Evolutionary conservation across 2,113 vertebrate genomes (phyloP).

Genomic region (Archilochus colubris): DNA sequence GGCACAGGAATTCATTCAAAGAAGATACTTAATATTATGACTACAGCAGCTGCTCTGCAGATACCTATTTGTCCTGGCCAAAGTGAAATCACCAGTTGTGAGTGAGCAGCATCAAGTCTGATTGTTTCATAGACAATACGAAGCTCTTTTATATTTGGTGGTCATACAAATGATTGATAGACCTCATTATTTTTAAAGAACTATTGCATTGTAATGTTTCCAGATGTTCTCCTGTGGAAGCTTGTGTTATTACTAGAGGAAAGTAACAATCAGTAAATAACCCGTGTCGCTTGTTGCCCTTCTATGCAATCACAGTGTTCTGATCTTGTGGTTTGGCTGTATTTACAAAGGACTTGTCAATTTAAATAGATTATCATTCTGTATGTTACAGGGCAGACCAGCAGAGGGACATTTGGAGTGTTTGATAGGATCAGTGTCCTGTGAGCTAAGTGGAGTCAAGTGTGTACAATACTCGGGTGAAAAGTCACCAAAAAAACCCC

Average conservation of each 20-base stretch:
- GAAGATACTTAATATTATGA: constrained; percentile 27
- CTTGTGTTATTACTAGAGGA: constrained; percentile 4
- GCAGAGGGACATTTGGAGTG: neutral
- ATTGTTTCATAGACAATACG: constrained; percentile 52
- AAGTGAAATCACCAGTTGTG: constrained; percentile 41
- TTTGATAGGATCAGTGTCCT: neutral
- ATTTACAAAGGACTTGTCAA: constrained; percentile 34
- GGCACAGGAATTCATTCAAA: constrained; percentile 55
- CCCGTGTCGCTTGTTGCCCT: constrained; percentile 23
- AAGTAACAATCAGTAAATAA: constrained; percentile 61
- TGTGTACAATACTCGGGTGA: neutral
- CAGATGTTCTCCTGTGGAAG: constrained; percentile 61
- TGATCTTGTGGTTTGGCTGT: constrained; percentile 52
- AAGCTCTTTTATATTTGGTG: constrained; percentile 48
- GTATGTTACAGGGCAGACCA: neutral
- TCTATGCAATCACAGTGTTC: constrained; percentile 10
- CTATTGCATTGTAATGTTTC: constrained; percentile 38
- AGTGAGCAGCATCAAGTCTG: constrained; percentile 29
- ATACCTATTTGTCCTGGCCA: constrained; percentile 62
- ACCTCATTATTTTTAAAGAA: constrained; percentile 61
- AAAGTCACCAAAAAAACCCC: neutral
- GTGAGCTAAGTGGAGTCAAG: neutral
- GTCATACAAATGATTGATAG: constrained; percentile 51
- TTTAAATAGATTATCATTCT: neutral
- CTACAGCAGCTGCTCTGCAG: constrained; percentile 67